Evolutionary conservation across 2,113 vertebrate genomes (phyloP).

Genomic region (Eidolon helvum): DNA sequence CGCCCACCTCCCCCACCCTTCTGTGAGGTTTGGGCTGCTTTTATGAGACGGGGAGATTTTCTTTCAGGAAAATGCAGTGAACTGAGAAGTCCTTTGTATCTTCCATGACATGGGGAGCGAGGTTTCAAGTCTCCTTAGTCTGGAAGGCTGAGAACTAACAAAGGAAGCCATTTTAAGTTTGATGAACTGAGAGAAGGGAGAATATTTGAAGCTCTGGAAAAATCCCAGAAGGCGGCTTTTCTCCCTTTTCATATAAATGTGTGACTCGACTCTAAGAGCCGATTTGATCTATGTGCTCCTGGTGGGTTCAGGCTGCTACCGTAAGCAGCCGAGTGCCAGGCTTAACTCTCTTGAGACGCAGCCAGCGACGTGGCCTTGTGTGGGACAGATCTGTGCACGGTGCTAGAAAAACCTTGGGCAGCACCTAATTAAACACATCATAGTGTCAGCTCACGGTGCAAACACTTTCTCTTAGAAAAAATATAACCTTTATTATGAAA

Average conservation of each 20-base stretch:
- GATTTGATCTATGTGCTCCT: conserved; percentile 6
- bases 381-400: conserved; percentile 3
- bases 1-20: neutral
- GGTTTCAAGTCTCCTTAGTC: conserved; percentile 47
- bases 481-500: neutral
- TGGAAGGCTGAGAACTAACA: conserved; percentile 37
- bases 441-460: neutral
- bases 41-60: conserved; percentile 65
- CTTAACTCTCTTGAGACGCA: neutral
- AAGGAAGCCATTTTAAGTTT: conserved; percentile 75
- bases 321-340: neutral
- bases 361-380: neutral
- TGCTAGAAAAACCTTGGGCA: neutral
- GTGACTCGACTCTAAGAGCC: neutral
- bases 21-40: conserved; percentile 22
- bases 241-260: conserved; percentile 37
- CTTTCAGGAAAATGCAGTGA: conserved; percentile 65
- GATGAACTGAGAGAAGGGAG: conserved; percentile 75
- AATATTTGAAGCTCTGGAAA: conserved; percentile 76
- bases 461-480: conserved; percentile 51
- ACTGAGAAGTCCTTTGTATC: conserved; percentile 68
- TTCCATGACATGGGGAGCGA: neutral
- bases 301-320: conserved; percentile 35
- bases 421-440: conserved; percentile 53
- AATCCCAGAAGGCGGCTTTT: conserved; percentile 62